Base-by-base conservation (phyloP, 2,888 invertebrate species). In the Synanthedon tipuliformis region DNA sequence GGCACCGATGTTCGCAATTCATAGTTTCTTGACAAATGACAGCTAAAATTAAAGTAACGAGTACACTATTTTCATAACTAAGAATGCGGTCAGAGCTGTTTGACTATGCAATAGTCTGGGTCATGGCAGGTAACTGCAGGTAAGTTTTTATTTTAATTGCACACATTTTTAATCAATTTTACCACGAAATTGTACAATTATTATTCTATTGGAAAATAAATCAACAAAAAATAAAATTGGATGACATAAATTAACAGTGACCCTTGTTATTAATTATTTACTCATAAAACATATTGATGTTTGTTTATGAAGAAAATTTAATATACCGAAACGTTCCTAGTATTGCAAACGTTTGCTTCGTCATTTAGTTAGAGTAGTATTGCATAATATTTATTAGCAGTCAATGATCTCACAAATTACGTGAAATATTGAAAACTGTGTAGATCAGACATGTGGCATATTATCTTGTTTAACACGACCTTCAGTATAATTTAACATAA, bases 41-140 rank as follows among this genome's bases (percentile, higher is more conserved):
- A 65, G 69, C 78, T 81, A 81, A 78, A 80, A 78, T 77, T 81
- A 82, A 73, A 75, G 68, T 71, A 69, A 69, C 71, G 74, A 45
- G 56, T 57, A 60, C 61, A 58, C 55, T 57, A 59, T 60, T 64
- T 59, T 61, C 58, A 61, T 62, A 62, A 62, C 57, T 58, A 48
- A 50, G 18, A 64, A 59, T 62, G 58, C 55, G 58, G 60, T 52
- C 56, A 62, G 57, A 57, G 52, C 48, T 15, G 52, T 52, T 56
- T 53, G 45, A 48, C 16, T 48, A 45, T 45, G 45, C 45, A 45
- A 45, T 15, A 2, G 45, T 45, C n/a, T 45, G 45, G 45, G 45
- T 45, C 45, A 15, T 7, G 45, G n/a, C 45, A 45, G 45, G 45
- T 45, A 45, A 45, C 45, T n/a, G 45, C 45, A 45, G 45, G 11